A percentile compares a stretch with the other conserved stretches of the same genome.
Evolutionary conservation across 2,113 vertebrate genomes (phyloP).

Genomic region (Myocastor coypus): DNA sequence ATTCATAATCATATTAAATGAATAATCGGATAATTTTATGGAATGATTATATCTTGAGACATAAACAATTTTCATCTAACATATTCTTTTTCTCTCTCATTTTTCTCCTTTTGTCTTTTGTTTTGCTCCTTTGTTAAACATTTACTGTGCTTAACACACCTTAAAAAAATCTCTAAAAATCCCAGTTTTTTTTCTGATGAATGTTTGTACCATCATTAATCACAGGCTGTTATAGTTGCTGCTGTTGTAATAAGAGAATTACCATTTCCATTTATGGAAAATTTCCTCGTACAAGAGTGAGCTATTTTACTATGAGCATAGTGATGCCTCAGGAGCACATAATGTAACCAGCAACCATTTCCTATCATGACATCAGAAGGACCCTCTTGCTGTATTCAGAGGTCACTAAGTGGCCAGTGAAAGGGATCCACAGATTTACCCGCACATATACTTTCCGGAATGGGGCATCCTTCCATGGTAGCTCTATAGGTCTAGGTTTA

Average conservation of each 20-base stretch:
- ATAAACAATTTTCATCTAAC: not conserved
- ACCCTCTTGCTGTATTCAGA: not conserved
- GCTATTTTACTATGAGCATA: not conserved
- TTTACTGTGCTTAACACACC: not conserved
- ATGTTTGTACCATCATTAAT: not conserved
- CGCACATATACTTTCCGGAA: not conserved
- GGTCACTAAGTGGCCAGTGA: not conserved
- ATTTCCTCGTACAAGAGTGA: not conserved
- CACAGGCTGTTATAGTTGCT: not conserved
- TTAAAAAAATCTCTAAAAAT: not conserved
- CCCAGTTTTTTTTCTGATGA: not conserved
- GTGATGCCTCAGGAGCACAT: not conserved
- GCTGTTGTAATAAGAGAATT: not conserved
- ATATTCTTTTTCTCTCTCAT: not conserved
- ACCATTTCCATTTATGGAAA: not conserved
- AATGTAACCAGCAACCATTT: not conserved
- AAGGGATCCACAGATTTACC: not conserved
- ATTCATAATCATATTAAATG: not conserved
- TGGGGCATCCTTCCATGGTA: not conserved
- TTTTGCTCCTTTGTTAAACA: constrained; percentile 8
- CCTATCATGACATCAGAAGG: not conserved
- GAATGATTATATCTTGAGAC: not conserved
- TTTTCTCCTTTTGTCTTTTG: not conserved
- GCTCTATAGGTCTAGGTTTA: not conserved
- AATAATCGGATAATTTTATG: not conserved